Evolutionary conservation across 2,113 vertebrate genomes (phyloP).

Genomic region (Pelecanoides urinatrix): DNA sequence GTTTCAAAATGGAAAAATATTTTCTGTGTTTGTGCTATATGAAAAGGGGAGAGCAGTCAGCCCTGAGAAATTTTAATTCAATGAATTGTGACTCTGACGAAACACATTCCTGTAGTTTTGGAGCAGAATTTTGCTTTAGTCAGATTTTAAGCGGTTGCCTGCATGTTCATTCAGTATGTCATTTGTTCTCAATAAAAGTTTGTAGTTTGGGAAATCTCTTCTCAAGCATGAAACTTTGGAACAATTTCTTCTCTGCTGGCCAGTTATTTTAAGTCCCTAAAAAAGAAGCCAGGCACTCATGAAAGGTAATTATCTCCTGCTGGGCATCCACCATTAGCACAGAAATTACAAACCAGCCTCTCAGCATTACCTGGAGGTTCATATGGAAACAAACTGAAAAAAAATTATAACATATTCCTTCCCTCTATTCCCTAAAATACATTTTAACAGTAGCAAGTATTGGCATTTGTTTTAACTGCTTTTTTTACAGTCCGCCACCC

Average conservation of each 20-base stretch:
- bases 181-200: neutral
- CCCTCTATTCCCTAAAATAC: neutral
- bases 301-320: slow-evolving; percentile 39
- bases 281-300: neutral
- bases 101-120: neutral
- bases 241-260: neutral
- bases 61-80: neutral
- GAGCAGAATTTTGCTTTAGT: neutral
- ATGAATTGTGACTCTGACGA: neutral
- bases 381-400: neutral
- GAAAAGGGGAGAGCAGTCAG: neutral
- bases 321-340: neutral
- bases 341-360: neutral
- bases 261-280: neutral
- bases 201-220: neutral
- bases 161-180: neutral
- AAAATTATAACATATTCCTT: neutral
- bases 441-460: neutral
- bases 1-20: neutral
- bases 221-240: neutral
- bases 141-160: neutral
- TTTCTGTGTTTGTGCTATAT: neutral
- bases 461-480: neutral
- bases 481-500: neutral
- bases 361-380: neutral